A percentile compares a stretch with the other conserved stretches of the same genome.
Conservation (phyloP, 2,113 vertebrate species). For the Caranx ignobilis region DNA sequence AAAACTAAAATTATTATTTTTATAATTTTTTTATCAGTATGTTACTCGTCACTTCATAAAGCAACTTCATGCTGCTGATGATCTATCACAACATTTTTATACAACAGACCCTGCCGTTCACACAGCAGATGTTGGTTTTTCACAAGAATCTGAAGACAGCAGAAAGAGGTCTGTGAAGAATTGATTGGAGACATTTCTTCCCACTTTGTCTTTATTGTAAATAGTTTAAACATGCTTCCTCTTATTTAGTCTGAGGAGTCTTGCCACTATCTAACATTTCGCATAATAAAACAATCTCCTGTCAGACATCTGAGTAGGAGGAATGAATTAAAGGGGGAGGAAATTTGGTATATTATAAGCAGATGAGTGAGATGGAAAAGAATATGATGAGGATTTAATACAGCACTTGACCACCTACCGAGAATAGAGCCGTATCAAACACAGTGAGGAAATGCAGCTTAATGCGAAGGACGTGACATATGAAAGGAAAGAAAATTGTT, state of each 20-base stretch:
- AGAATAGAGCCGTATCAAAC: constrained; percentile 42
- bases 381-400: constrained; percentile 51
- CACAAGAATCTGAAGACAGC: constrained; percentile 34
- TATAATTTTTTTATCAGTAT: constrained; percentile 21
- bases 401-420: constrained; percentile 38
- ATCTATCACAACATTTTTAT: constrained; percentile 16
- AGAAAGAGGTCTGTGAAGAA: constrained; percentile 34
- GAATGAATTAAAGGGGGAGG: constrained; percentile 39
- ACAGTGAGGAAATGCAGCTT: constrained; percentile 46
- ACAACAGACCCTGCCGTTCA: constrained; percentile 21
- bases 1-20: neutral
- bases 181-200: neutral
- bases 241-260: constrained; percentile 12
- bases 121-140: constrained; percentile 52
- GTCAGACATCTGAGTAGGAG: constrained; percentile 32
- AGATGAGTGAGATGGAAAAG: constrained; percentile 39
- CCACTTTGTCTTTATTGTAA: constrained; percentile 13
- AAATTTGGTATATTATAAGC: constrained; percentile 29
- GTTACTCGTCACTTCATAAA: neutral
- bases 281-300: constrained; percentile 44
- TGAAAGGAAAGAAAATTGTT: constrained; percentile 30
- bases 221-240: constrained; percentile 21
- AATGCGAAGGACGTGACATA: constrained; percentile 54
- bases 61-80: neutral
- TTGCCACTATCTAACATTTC: constrained; percentile 15